phyloP scores from a whole-genome alignment of 2,888 invertebrate species.

The Gasteruption jaculator region DNA sequence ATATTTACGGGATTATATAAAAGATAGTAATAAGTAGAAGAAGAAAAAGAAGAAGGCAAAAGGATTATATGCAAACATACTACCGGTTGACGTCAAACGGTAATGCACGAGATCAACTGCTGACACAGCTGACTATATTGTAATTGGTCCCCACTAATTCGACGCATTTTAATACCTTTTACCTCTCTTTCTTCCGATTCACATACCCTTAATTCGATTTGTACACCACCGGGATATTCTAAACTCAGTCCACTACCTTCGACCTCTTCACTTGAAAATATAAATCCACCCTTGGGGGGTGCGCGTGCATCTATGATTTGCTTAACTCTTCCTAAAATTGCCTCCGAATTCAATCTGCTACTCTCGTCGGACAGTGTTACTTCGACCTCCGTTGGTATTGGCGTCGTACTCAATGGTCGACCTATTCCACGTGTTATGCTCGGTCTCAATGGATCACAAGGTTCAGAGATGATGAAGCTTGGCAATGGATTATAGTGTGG shows the following conservation, averaged over 20 bases:
- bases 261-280: constrained; percentile 54
- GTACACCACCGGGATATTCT: constrained; percentile 78
- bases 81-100: constrained; percentile 60
- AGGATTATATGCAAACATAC: constrained; percentile 28
- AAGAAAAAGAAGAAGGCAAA: constrained; percentile 20
- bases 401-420: constrained; percentile 47
- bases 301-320: constrained; percentile 75
- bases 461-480: constrained; percentile 68
- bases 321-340: constrained; percentile 76
- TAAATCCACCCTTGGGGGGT: constrained; percentile 63
- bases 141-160: constrained; percentile 83
- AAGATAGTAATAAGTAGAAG: constrained; percentile 31
- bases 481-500: constrained; percentile 46
- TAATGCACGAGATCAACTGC: constrained; percentile 81
- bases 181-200: constrained; percentile 69
- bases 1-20: no score
- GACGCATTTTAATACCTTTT: constrained; percentile 78
- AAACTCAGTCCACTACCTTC: constrained; percentile 58
- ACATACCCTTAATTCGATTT: constrained; percentile 78
- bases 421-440: constrained; percentile 79
- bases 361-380: constrained; percentile 76
- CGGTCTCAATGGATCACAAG: constrained; percentile 68
- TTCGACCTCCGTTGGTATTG: constrained; percentile 57
- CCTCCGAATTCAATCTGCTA: constrained; percentile 72
- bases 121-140: constrained; percentile 86